Percentiles rank a stretch among this genome's conserved stretches.
These are phyloP conservation scores for Astropecten irregularis DNA, from an alignment of 53 echinoderm and acorn worm species.

Conservation along the genomic window DNA sequence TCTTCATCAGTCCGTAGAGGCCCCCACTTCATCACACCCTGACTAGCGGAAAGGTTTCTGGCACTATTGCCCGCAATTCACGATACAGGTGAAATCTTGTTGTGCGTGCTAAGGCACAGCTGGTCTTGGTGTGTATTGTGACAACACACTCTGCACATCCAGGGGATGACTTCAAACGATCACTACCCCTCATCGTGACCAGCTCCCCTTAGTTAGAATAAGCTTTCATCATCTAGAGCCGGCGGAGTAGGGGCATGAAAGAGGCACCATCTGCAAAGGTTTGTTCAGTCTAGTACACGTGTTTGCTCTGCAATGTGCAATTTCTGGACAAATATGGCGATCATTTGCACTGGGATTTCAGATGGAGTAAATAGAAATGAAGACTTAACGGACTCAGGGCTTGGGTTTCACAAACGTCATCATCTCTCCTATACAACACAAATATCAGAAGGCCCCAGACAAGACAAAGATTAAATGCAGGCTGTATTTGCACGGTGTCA, in stretches of 20 bases:
- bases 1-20: too few relatives aligned
- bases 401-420: not conserved
- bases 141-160: not conserved
- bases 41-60: not conserved
- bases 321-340: constrained; percentile 37
- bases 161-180: not conserved
- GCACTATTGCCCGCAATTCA: not conserved
- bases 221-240: not conserved
- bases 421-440: not conserved
- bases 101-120: not conserved
- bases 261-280: constrained; percentile 10
- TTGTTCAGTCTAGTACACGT: constrained; percentile 11
- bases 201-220: not conserved
- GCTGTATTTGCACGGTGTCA: not conserved
- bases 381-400: not conserved
- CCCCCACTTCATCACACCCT: not conserved
- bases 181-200: not conserved
- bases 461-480: not conserved
- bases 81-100: constrained; percentile 1
- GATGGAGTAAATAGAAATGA: constrained; percentile 14
- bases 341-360: constrained; percentile 23
- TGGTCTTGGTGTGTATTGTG: constrained; percentile 11
- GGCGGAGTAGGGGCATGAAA: too few relatives aligned
- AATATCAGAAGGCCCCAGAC: not conserved
- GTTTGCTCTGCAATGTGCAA: constrained; percentile 54